A percentile compares a stretch with the other conserved stretches of the same genome.
Conservation (phyloP, 2,113 vertebrate species). For the Himantopus leucocephalus region DNA sequence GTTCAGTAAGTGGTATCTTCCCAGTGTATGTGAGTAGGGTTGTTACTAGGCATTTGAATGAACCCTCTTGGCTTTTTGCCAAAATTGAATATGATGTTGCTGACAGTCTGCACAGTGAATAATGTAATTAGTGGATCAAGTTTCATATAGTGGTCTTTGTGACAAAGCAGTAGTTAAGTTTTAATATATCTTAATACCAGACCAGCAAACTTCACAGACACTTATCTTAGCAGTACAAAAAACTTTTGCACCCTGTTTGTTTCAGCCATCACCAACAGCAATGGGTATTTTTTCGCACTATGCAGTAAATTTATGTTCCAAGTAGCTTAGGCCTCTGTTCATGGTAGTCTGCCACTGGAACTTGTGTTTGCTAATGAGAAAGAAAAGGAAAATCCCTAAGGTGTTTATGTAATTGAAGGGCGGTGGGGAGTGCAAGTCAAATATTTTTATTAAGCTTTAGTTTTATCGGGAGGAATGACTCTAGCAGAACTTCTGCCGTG, state of each 20-base stretch:
- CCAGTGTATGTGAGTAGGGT: not conserved
- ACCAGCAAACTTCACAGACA: not conserved
- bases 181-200: not conserved
- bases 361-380: not conserved
- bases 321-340: not conserved
- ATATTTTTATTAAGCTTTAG: not conserved
- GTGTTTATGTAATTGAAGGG: not conserved
- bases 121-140: not conserved
- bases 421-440: not conserved
- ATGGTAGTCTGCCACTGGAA: not conserved
- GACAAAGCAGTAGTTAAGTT: not conserved
- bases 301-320: not conserved
- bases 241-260: not conserved
- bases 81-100: not conserved
- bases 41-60: not conserved
- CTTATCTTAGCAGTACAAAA: not conserved
- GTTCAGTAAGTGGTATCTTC: not conserved
- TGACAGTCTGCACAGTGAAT: too few species aligned
- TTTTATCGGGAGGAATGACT: not conserved
- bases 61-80: not conserved
- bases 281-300: not conserved
- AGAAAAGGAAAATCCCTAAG: not conserved
- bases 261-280: not conserved
- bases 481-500: not conserved
- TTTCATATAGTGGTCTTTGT: not conserved